Evolutionary conservation across 2,888 invertebrate species (phyloP).

Genomic region (Stictocephala bisonia): DNA sequence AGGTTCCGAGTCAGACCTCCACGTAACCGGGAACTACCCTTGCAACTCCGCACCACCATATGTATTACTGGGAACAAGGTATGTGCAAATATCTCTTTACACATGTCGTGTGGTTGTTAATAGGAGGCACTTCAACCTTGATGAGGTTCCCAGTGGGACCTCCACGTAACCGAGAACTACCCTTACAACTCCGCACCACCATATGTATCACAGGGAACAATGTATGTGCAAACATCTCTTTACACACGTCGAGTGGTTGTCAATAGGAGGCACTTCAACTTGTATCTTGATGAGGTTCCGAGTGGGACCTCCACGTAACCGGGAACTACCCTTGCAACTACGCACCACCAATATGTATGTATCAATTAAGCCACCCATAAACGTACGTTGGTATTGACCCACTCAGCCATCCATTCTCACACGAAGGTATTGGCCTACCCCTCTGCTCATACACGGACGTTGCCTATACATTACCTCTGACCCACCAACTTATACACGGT

Average conservation of each 20-base stretch:
- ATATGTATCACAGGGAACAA: constrained; percentile 89
- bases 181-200: constrained; percentile 91
- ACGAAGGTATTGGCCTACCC: too few relatives aligned
- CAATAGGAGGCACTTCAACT: too few relatives aligned
- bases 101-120: too few relatives aligned
- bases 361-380: too few relatives aligned
- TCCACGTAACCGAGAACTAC: constrained; percentile 95
- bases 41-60: constrained; percentile 93
- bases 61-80: constrained; percentile 88
- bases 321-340: constrained; percentile 95
- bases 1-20: constrained; percentile 96
- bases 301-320: constrained; percentile 92
- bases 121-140: too few relatives aligned
- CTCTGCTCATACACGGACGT: too few relatives aligned
- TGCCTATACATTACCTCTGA: too few relatives aligned
- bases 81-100: constrained; percentile 49
- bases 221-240: constrained; percentile 64
- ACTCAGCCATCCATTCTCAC: too few relatives aligned
- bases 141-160: constrained; percentile 95
- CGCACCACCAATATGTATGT: constrained; percentile 90
- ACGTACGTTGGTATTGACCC: too few relatives aligned
- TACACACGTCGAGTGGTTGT: too few relatives aligned
- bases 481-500: too few relatives aligned
- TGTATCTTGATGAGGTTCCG: constrained; percentile 97
- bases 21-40: constrained; percentile 94